Evolutionary conservation across 2,888 invertebrate species (phyloP).

Genomic region (Nineta flava): DNA sequence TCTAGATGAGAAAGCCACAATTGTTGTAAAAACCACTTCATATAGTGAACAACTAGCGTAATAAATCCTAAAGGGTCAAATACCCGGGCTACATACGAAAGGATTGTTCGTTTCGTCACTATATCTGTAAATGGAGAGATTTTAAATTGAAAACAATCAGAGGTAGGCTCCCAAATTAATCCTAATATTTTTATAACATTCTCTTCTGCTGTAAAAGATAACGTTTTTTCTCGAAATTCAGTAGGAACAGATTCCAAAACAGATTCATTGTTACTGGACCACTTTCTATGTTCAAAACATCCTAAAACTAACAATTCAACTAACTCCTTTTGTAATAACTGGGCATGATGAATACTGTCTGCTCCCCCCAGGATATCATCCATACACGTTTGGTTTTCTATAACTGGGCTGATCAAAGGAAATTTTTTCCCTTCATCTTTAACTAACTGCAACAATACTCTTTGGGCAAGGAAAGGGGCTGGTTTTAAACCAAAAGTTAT

Average conservation of each 20-base stretch:
- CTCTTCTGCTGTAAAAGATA: too few species aligned
- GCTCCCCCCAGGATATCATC: background rate
- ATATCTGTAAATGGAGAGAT: too few species aligned
- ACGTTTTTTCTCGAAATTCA: too few species aligned
- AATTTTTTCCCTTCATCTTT: background rate
- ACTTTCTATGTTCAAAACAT: background rate
- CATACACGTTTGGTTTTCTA: background rate
- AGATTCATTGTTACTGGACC: background rate
- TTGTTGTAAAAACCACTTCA: too few species aligned
- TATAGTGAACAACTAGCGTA: too few species aligned
- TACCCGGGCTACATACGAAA: too few species aligned
- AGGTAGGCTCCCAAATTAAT: too few species aligned
- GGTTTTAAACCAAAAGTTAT: background rate
- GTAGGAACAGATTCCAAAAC: background rate
- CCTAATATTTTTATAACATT: too few species aligned
- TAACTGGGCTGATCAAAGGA: background rate
- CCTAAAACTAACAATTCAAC: background rate
- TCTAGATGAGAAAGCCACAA: too few species aligned
- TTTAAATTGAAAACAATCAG: too few species aligned
- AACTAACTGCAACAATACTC: background rate
- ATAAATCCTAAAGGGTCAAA: too few species aligned
- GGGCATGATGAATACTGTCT: background rate
- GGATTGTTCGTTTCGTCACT: too few species aligned
- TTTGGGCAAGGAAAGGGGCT: background rate
- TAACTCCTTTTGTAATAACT: background rate